These are phyloP conservation scores for Tapera naevia DNA, from an alignment of 2,797 vertebrate species.

Conservation along the genomic window DNA sequence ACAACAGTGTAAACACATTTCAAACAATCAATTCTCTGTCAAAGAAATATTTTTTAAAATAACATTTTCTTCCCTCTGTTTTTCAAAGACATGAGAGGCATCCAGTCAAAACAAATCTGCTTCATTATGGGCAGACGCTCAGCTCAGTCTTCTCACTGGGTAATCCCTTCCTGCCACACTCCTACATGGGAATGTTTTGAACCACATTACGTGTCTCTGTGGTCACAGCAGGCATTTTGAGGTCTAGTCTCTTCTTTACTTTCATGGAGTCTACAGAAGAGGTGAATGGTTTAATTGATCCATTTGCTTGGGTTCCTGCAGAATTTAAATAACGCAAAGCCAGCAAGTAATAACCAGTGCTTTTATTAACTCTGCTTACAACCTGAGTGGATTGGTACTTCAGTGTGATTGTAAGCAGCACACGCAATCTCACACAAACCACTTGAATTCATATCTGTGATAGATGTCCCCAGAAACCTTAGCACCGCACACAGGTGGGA, in stretches of 20 bases:
- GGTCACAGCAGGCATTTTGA: neutral
- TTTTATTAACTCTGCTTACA: neutral
- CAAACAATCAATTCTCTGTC: neutral
- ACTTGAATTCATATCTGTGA: neutral
- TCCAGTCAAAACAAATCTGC: neutral
- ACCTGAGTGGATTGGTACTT: neutral
- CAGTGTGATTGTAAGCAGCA: neutral
- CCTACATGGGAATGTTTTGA: neutral
- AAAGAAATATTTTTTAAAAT: neutral
- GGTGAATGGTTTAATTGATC: neutral
- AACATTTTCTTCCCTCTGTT: neutral
- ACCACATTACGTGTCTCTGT: neutral
- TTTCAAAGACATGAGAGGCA: neutral
- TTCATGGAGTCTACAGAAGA: neutral
- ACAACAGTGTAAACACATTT: neutral
- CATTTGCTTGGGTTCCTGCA: neutral
- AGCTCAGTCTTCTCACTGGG: neutral
- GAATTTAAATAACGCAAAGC: neutral
- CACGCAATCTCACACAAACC: neutral
- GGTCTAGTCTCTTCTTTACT: neutral
- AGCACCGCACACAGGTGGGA: rapidly evolving
- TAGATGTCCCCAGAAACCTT: neutral
- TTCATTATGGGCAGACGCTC: neutral
- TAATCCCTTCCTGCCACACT: neutral
- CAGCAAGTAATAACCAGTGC: neutral